Evolutionary conservation across 2,113 vertebrate species (phyloP), one percentile per base, ranked within the genome.

Genomic region (Typhlomys cinereus): DNA sequence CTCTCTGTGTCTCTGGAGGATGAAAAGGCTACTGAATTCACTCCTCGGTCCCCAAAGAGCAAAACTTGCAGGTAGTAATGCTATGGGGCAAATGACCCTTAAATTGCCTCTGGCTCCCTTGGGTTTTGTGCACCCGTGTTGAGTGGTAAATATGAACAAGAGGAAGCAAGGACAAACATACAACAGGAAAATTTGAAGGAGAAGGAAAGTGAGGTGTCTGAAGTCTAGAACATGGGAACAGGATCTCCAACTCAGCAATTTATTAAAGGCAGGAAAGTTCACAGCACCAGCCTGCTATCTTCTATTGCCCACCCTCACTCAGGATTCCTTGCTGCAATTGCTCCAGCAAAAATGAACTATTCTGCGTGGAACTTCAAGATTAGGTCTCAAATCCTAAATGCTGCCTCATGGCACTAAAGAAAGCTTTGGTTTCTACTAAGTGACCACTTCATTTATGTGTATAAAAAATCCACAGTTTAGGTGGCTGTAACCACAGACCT

Each of bases 401-500:
- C 46, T 39, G 39, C 25, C 50, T 88, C 48, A 14, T 11, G 87
- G 46, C n/a, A 39, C 79, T 67, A 36, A 74, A 48, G 18, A 52
- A 85, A 36, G 27, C 78, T 73, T 89, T 54, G 66, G 46, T 75
- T 88, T 69, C 92, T 74, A 34, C 8, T 80, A 87, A 71, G 54
- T 89, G 84, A 15, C 2, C 21, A 12, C 92, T 92, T 88, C 54
- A 87, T 80, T 84, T 46, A 13, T 87, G 92, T 85, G 59, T 25
- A 62, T 92, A 44, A 71, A 92, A 10, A 93, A 61, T 80, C 14
- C 46, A 91, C 44, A 82, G 66, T 92, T 87, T 41, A 88, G 59
- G 39, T 54, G 57, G 27, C 25, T 91, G 84, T 82, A 92, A 95
- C 92, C 44, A 64, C 36, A 93, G 88, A 92, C 73, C 71, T 91